Percentiles rank a stretch among this genome's conserved stretches.
phyloP scores from a whole-genome alignment of 1,140 invertebrate genomes.

The Centruroides sculpturatus region DNA sequence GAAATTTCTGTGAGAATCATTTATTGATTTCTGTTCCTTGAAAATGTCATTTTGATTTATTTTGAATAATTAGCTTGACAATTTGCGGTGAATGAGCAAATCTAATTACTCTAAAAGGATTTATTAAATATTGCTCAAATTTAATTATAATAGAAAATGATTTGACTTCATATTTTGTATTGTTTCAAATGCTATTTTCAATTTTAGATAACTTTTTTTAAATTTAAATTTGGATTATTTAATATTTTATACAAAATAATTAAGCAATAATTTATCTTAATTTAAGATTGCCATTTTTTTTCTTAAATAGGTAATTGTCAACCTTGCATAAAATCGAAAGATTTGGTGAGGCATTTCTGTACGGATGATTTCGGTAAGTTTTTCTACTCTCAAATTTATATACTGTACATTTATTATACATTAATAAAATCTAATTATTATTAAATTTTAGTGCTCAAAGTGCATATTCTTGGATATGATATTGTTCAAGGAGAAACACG shows the following conservation, averaged over 20 bases:
- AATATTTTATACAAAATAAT: neutral
- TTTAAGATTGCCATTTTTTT: neutral
- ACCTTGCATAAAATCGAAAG: conserved; percentile 11
- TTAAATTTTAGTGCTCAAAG: conserved; percentile 11
- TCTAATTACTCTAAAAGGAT: neutral
- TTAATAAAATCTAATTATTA: too few species aligned
- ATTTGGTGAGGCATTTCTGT: conserved; percentile 18
- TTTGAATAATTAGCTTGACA: neutral
- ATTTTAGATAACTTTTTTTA: too few species aligned
- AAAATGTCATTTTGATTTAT: neutral
- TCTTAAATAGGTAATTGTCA: conserved; percentile 4
- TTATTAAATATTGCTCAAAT: neutral
- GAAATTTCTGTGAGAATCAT: too few species aligned
- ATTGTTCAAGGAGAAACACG: conserved; percentile 17
- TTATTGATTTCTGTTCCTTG: too few species aligned
- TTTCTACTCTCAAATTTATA: neutral
- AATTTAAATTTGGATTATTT: too few species aligned
- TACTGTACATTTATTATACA: neutral
- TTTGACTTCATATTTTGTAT: neutral
- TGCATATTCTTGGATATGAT: conserved; percentile 13
- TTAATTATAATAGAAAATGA: neutral
- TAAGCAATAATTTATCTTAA: too few species aligned
- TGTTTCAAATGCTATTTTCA: too few species aligned
- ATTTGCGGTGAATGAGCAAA: neutral
- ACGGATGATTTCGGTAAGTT: conserved; percentile 19